Percentiles rank a stretch among this genome's conserved stretches.
phyloP scores from a whole-genome alignment of 2,113 vertebrate species.

The Arenaria interpres region DNA sequence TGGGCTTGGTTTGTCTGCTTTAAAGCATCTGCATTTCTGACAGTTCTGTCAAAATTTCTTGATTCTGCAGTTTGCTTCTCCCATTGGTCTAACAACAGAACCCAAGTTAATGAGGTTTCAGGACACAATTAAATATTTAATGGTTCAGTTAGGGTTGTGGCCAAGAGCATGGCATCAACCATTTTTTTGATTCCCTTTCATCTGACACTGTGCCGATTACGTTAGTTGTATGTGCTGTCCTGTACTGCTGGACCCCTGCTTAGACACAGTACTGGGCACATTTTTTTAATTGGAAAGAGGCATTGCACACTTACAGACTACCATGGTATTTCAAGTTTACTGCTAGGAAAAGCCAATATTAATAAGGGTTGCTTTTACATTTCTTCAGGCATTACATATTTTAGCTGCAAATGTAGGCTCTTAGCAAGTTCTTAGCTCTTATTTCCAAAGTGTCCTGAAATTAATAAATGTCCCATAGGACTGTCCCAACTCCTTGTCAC shows the following conservation, averaged over 20 bases:
- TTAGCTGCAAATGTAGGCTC: conserved; percentile 14
- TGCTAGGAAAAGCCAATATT: not conserved
- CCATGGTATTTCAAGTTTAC: not conserved
- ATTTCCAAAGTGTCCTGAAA: not conserved
- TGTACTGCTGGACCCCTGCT: not conserved
- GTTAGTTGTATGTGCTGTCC: not conserved
- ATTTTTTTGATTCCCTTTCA: conserved; percentile 5
- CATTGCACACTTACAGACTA: not conserved
- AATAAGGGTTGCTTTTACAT: conserved; percentile 17
- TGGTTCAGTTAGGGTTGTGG: not conserved
- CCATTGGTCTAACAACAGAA: not conserved
- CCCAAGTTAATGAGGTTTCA: not conserved
- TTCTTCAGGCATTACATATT: conserved; percentile 21
- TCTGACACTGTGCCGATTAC: not conserved
- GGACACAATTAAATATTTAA: not conserved
- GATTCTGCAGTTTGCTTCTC: not conserved
- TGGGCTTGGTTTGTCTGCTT: not conserved
- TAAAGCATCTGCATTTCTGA: not conserved
- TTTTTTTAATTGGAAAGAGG: conserved; percentile 26
- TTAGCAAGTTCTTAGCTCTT: conserved; percentile 16
- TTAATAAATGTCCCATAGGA: conserved; percentile 3
- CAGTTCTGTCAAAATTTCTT: not conserved
- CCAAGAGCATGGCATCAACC: not conserved
- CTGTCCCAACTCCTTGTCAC: conserved; percentile 35
- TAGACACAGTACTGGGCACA: not conserved